Conservation (phyloP, 2,113 vertebrate species). For the Nymphicus hollandicus region DNA sequence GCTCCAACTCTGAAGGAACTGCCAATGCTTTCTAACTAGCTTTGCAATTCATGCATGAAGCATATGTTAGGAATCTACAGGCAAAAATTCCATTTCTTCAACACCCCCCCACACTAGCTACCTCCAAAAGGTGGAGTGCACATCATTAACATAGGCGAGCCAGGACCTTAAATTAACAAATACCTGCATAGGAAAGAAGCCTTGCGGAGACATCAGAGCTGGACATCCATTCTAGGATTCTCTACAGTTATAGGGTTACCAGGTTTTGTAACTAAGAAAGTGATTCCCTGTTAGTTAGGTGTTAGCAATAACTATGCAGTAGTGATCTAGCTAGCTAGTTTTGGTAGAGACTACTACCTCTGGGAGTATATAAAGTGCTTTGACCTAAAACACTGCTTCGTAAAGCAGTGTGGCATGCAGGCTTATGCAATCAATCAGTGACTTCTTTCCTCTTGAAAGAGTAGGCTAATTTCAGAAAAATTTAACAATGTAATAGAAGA, state of each 20-base stretch:
- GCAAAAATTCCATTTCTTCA: not conserved
- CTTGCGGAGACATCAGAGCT: not conserved
- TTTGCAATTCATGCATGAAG: not conserved
- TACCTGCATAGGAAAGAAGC: not conserved
- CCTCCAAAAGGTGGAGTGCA: not conserved
- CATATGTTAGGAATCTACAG: not conserved
- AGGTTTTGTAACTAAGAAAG: not conserved
- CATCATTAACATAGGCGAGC: not conserved
- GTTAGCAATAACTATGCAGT: not conserved
- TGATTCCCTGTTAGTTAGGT: not conserved
- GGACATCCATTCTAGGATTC: not conserved
- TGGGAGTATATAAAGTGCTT: not conserved
- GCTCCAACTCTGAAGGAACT: not conserved
- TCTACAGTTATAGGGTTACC: not conserved
- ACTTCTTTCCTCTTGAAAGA: not conserved
- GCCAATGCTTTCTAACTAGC: not conserved
- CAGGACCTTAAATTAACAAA: not conserved
- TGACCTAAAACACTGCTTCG: not conserved
- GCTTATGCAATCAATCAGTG: not conserved
- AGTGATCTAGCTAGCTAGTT: not conserved
- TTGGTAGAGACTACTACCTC: not conserved
- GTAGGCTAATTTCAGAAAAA: not conserved
- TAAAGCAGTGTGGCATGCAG: not conserved
- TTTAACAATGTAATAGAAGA: not conserved
- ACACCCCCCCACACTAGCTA: not conserved